phyloP scores from a whole-genome alignment of 2,113 vertebrate species.

The Copsychus sechellarum region DNA sequence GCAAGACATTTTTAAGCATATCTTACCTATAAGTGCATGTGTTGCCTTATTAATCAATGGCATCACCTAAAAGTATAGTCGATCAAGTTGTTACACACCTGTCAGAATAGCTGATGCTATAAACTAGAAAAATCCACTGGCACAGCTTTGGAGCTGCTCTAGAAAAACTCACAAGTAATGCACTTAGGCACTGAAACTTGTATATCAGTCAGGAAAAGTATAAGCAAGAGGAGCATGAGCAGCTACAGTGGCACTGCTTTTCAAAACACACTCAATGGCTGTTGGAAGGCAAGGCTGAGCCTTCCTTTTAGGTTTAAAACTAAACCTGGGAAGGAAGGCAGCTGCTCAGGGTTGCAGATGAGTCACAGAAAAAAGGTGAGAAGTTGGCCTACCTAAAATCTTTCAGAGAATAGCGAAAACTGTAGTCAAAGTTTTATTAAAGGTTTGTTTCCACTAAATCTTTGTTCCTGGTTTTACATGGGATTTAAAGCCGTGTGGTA shows the following conservation, averaged over 20 bases:
- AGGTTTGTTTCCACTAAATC: neutral
- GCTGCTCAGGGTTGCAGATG: neutral
- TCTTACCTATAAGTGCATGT: neutral
- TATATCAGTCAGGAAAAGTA: rapidly evolving
- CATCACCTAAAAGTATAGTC: neutral
- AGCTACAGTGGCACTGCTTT: neutral
- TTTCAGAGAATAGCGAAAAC: neutral
- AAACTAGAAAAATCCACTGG: neutral
- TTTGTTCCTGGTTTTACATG: neutral
- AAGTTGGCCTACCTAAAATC: neutral
- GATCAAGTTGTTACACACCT: neutral
- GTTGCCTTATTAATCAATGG: neutral
- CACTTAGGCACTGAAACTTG: neutral
- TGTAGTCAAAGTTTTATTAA: neutral
- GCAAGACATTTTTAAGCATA: neutral
- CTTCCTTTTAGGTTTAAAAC: neutral
- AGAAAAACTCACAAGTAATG: neutral
- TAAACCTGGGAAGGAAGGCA: neutral
- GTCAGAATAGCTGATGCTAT: neutral
- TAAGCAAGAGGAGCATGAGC: neutral
- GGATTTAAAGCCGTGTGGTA: neutral
- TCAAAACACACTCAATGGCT: neutral
- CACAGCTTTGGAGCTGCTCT: neutral
- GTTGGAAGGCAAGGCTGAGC: neutral
- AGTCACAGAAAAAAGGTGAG: neutral